phyloP scores from a whole-genome alignment of 2,113 vertebrate genomes.

The Podarcis muralis region DNA sequence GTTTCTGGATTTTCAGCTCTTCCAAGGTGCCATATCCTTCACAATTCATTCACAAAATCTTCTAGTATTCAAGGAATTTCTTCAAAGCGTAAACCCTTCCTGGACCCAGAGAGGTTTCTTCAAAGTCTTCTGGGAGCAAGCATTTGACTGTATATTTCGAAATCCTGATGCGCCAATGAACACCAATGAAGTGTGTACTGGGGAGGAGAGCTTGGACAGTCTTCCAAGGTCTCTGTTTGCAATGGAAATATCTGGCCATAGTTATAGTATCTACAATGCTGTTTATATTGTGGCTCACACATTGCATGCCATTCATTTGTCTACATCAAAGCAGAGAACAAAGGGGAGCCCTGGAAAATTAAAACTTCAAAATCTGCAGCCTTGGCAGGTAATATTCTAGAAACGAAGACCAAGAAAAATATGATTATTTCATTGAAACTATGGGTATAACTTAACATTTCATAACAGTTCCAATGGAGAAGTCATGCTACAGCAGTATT shows the following conservation, averaged over 20 bases:
- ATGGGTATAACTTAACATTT: too few relatives aligned
- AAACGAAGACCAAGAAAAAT: too few relatives aligned
- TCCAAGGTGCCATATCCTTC: background rate
- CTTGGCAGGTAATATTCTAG: background rate
- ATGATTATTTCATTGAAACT: too few relatives aligned
- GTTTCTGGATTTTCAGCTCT: background rate
- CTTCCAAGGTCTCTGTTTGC: background rate
- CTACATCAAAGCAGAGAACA: background rate
- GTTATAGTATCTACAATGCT: background rate
- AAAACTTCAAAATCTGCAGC: background rate
- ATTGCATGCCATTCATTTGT: background rate
- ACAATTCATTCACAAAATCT: background rate
- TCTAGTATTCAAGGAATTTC: background rate
- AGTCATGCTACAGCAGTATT: too few relatives aligned
- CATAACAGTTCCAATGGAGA: too few relatives aligned
- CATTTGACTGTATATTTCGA: background rate
- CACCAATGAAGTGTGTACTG: background rate
- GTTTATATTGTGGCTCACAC: background rate
- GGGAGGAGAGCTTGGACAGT: background rate
- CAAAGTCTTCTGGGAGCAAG: constrained; percentile 4
- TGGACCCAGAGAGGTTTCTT: background rate
- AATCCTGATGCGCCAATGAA: too few relatives aligned
- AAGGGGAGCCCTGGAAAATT: rapidly evolving
- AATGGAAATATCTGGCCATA: background rate
- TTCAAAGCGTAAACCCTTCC: background rate